Conservation (phyloP, 2,888 invertebrate genomes). For the Platynereis dumerilii region DNA sequence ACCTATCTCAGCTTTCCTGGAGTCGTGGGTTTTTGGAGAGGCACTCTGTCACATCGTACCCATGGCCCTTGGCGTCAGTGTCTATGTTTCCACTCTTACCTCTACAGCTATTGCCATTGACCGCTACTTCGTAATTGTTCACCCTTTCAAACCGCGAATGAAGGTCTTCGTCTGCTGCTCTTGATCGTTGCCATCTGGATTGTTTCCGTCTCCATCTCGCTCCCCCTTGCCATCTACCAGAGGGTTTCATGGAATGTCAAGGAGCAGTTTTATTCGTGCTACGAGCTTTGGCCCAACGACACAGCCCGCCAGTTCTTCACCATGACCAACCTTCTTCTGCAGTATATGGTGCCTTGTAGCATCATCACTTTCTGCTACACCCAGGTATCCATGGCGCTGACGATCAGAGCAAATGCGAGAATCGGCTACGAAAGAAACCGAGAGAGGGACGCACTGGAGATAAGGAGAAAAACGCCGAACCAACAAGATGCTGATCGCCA, state of each 20-base stretch:
- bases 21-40: too few relatives aligned
- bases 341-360: conserved; percentile 96
- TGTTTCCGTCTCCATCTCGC: too few relatives aligned
- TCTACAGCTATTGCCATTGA: conserved; percentile 97
- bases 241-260: too few relatives aligned
- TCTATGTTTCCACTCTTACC: conserved; percentile 96
- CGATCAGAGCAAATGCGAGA: conserved; percentile 81
- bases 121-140: too few relatives aligned
- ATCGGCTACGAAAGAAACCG: conserved; percentile 77
- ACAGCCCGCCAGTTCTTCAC: too few relatives aligned
- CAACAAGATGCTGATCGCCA: too few relatives aligned
- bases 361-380: conserved; percentile 93
- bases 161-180: conserved; percentile 80
- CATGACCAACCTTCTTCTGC: conserved; percentile 85
- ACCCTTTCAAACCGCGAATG: too few relatives aligned
- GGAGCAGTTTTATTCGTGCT: conserved; percentile 63
- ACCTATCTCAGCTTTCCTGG: conserved; percentile 91
- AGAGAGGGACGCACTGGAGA: conserved; percentile 88
- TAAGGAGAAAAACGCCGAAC: too few relatives aligned
- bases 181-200: conserved; percentile 92
- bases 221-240: too few relatives aligned
- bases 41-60: too few relatives aligned
- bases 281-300: conserved; percentile 85
- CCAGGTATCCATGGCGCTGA: conserved; percentile 86
- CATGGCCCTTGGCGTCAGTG: conserved; percentile 85